A percentile compares a stretch with the other conserved stretches of the same genome.
phyloP scores from a whole-genome alignment of 2,888 invertebrate species.

The Odontomyia ornata region DNA sequence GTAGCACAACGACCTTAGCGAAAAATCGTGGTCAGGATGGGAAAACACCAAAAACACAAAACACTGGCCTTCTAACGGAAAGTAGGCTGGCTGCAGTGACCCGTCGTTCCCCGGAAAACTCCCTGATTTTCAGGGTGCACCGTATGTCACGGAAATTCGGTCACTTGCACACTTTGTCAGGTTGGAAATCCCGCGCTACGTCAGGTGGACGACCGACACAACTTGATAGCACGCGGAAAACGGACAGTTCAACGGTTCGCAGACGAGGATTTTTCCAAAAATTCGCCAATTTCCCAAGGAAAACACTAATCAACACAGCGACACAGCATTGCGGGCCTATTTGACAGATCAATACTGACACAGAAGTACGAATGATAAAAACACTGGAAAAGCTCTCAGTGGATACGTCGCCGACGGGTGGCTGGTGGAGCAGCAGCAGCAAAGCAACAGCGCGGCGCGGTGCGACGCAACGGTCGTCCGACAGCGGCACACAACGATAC shows the following conservation, averaged over 20 bases:
- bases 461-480: not conserved
- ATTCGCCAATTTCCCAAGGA: slow-evolving; percentile 32
- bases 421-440: not conserved
- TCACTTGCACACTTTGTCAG: slow-evolving; percentile 27
- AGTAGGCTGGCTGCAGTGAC: not conserved
- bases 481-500: not conserved
- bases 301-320: slow-evolving; percentile 43
- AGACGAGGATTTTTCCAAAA: slow-evolving; percentile 16
- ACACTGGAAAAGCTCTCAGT: slow-evolving; percentile 43
- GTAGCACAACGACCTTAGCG: slow-evolving; percentile 14
- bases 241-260: not conserved
- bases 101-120: slow-evolving; percentile 8
- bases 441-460: not conserved
- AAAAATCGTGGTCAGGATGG: not conserved
- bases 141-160: slow-evolving; percentile 41
- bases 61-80: not conserved
- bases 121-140: slow-evolving; percentile 24
- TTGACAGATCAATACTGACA: slow-evolving; percentile 53
- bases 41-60: not conserved
- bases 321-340: slow-evolving; percentile 52
- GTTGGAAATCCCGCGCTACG: not conserved
- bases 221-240: not conserved
- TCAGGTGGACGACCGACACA: not conserved
- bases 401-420: not conserved
- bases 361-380: slow-evolving; percentile 46